phyloP scores from a whole-genome alignment of 2,888 invertebrate species.

The Halictus quadricinctus region DNA sequence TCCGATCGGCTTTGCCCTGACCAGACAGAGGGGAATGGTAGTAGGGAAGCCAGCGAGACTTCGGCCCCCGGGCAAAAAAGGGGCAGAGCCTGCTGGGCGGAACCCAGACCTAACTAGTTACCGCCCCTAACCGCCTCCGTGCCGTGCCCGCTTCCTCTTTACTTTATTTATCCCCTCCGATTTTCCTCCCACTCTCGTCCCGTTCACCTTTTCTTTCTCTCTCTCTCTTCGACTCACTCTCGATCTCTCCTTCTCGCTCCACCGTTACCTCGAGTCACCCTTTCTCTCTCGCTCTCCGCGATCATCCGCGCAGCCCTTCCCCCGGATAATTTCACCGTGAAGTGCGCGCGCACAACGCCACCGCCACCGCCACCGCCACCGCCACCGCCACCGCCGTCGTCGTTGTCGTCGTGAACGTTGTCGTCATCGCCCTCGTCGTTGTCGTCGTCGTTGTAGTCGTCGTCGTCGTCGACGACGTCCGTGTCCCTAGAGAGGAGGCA shows the following conservation, averaged over 20 bases:
- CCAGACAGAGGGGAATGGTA: constrained; percentile 71
- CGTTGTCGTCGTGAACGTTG: not conserved
- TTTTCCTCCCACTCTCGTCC: constrained; percentile 33
- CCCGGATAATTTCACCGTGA: constrained; percentile 70
- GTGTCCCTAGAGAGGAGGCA: constrained; percentile 61
- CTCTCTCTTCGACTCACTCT: not conserved
- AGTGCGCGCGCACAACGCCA: constrained; percentile 77
- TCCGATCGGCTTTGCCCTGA: constrained; percentile 76
- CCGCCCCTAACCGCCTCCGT: constrained; percentile 79
- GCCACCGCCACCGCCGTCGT: constrained; percentile 18
- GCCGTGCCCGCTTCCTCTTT: constrained; percentile 59
- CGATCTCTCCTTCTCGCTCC: not conserved
- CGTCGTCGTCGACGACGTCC: not conserved
- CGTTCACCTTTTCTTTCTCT: constrained; percentile 1
- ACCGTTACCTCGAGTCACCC: not conserved
- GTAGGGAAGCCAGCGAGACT: constrained; percentile 67
- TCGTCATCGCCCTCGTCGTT: not conserved
- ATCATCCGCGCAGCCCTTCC: constrained; percentile 26
- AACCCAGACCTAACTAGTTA: constrained; percentile 69
- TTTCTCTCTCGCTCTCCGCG: constrained; percentile 2
- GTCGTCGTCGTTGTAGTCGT: not conserved
- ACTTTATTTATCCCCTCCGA: constrained; percentile 61
- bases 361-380: constrained; percentile 28
- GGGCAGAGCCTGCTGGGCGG: constrained; percentile 78
- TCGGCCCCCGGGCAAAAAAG: constrained; percentile 77